A percentile compares a stretch with the other conserved stretches of the same genome.
Evolutionary conservation across 1,140 invertebrate genomes (phyloP).

Genomic region (Maniola jurtina): DNA sequence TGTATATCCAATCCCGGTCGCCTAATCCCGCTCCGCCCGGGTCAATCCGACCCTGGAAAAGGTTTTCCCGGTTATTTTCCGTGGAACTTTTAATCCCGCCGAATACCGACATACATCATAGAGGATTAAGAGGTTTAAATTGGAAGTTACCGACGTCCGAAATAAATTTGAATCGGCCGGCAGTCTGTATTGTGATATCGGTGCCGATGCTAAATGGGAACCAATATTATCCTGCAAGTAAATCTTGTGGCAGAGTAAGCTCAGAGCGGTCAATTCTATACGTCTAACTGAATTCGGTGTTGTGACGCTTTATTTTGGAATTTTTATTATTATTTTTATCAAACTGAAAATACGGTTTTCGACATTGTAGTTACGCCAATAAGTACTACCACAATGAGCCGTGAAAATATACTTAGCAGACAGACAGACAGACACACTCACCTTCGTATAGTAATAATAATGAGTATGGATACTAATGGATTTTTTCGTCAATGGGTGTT

Average conservation of each 20-base stretch:
- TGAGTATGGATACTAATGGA: too few species aligned
- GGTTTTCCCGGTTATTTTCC: constrained; percentile 79
- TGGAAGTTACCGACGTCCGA: constrained; percentile 78
- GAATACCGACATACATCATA: constrained; percentile 79
- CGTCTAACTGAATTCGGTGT: constrained; percentile 9
- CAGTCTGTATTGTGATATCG: constrained; percentile 77
- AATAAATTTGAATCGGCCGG: constrained; percentile 78
- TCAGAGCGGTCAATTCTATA: constrained; percentile 37
- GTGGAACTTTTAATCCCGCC: constrained; percentile 77
- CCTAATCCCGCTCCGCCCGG: constrained; percentile 74
- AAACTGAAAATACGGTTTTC: too few species aligned
- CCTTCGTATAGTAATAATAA: too few species aligned
- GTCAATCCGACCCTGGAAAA: constrained; percentile 77
- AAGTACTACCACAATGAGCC: too few species aligned
- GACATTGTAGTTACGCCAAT: too few species aligned
- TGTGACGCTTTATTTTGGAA: not conserved
- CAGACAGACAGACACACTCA: too few species aligned
- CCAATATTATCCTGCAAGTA: constrained; percentile 69
- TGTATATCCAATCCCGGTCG: constrained; percentile 75
- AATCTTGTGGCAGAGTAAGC: constrained; percentile 59
- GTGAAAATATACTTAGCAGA: too few species aligned
- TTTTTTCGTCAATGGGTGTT: too few species aligned
- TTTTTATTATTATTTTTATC: constrained; percentile 6
- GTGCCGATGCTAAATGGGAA: constrained; percentile 70
- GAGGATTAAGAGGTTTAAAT: constrained; percentile 79